These are phyloP conservation scores for Harpalus rubripes DNA, from an alignment of 2,888 invertebrate species.

Conservation along the genomic window DNA sequence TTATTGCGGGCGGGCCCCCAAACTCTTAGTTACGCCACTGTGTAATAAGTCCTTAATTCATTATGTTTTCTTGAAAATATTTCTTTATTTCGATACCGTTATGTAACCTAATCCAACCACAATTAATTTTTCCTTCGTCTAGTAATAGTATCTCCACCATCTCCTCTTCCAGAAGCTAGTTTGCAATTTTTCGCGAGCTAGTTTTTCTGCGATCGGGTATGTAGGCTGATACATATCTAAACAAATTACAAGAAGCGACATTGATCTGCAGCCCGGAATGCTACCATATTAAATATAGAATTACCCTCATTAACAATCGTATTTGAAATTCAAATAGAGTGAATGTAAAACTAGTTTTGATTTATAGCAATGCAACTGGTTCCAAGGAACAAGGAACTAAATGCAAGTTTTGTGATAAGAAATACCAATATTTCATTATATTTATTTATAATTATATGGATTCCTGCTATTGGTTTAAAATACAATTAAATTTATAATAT, in stretches of 20 bases:
- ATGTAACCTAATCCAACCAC: not conserved
- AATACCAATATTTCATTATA: not conserved
- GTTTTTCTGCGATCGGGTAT: not conserved
- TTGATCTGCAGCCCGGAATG: constrained; percentile 11
- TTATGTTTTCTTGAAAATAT: no score
- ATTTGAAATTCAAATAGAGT: constrained; percentile 41
- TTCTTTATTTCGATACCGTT: no score
- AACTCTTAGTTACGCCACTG: no score
- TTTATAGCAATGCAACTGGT: constrained; percentile 5
- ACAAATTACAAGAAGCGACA: not conserved
- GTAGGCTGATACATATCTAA: constrained; percentile 8
- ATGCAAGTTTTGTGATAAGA: not conserved
- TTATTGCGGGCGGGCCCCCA: no score
- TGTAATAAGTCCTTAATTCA: no score
- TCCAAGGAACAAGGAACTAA: not conserved
- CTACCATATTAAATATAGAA: constrained; percentile 51
- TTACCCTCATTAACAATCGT: constrained; percentile 46
- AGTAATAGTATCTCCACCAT: not conserved
- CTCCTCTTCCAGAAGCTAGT: not conserved
- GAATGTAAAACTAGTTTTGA: constrained; percentile 45
- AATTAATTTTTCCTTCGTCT: not conserved
- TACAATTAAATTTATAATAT: no score
- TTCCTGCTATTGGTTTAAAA: no score
- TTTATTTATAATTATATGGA: not conserved
- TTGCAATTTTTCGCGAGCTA: not conserved